Percentiles rank a stretch among this genome's conserved stretches.
These are phyloP conservation scores for Phortica okadai DNA, from an alignment of 2,888 invertebrate genomes.

Conservation along the genomic window DNA sequence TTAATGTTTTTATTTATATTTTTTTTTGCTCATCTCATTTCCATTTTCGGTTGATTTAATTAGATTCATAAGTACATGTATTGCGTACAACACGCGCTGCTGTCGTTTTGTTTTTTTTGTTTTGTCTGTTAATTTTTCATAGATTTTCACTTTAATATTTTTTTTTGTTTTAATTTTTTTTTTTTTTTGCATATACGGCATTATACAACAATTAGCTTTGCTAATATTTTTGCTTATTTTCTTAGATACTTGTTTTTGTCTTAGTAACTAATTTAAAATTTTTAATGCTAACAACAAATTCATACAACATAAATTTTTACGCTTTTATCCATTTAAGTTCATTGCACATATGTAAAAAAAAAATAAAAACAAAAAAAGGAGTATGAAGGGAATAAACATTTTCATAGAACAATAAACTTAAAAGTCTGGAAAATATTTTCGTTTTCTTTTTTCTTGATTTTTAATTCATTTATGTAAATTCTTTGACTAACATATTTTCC, in stretches of 20 bases:
- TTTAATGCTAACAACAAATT: conserved; percentile 24
- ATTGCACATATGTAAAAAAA: not conserved
- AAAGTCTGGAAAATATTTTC: not conserved
- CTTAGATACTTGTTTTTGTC: conserved; percentile 36
- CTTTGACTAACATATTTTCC: conserved; percentile 34
- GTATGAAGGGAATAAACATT: not conserved
- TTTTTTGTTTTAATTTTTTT: conserved; percentile 36
- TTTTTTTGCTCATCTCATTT: not conserved
- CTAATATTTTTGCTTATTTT: conserved; percentile 63
- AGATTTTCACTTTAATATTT: conserved; percentile 17
- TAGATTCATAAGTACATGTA: conserved; percentile 38
- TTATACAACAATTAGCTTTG: conserved; percentile 75
- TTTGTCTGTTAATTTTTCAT: conserved; percentile 27
- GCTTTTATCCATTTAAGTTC: conserved; percentile 22
- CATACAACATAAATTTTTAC: conserved; percentile 32
- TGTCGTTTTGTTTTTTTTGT: conserved; percentile 40
- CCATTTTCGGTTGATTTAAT: conserved; percentile 37
- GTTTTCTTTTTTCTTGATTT: conserved; percentile 25
- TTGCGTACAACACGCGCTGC: conserved; percentile 5
- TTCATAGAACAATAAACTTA: not conserved
- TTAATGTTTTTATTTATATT: conserved; percentile 47
- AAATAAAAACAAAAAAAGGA: not conserved
- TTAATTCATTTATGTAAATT: conserved; percentile 38
- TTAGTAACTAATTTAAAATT: conserved; percentile 35
- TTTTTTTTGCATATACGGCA: conserved; percentile 44